phyloP scores from a whole-genome alignment of 1,140 invertebrate genomes.

The Ephestia elutella region DNA sequence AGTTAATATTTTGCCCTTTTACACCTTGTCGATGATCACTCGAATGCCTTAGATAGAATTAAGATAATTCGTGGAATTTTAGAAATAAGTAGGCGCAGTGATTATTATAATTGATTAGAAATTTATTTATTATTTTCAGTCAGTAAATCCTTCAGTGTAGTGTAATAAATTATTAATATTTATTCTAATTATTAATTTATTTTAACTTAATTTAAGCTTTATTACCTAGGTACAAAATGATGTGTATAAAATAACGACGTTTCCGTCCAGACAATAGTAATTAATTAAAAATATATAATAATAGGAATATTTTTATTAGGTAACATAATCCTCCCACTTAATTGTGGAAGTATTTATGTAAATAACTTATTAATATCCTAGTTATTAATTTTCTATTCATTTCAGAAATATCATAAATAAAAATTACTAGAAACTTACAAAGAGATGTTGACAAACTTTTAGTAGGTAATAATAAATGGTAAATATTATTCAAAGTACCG shows the following conservation, averaged over 20 bases:
- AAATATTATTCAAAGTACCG: too few species aligned
- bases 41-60: background rate
- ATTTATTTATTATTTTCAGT: background rate
- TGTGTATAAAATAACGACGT: background rate
- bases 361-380: background rate
- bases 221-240: constrained; percentile 1
- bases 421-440: too few species aligned
- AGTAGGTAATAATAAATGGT: too few species aligned
- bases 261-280: background rate
- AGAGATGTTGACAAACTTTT: too few species aligned
- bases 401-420: too few species aligned
- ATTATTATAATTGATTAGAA: background rate
- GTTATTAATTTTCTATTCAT: background rate
- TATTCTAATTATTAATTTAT: constrained; percentile 5
- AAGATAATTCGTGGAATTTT: background rate
- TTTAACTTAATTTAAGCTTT: background rate
- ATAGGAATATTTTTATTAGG: background rate
- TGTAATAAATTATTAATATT: constrained; percentile 5
- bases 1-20: too few species aligned
- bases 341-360: background rate
- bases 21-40: too few species aligned
- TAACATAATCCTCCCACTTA: background rate
- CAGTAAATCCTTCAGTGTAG: background rate
- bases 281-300: too few species aligned
- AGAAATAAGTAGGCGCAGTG: background rate